Evolutionary conservation across 2,888 invertebrate genomes (phyloP).

Genomic region (Archips crataeganus): DNA sequence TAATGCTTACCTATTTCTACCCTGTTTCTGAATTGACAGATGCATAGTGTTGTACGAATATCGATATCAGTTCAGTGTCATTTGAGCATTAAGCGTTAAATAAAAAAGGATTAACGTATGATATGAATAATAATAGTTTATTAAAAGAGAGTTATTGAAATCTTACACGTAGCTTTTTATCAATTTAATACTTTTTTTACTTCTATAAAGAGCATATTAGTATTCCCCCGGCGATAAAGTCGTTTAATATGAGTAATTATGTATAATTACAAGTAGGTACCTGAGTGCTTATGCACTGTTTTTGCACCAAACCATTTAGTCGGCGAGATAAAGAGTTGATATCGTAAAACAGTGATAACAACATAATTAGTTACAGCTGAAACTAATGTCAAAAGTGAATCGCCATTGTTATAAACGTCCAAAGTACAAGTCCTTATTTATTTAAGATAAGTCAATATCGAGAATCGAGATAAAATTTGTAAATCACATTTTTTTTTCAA

Average conservation of each 20-base stretch:
- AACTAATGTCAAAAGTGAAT: background rate
- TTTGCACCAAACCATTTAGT: conserved; percentile 19
- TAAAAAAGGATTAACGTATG: too few species aligned
- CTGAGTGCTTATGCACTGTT: conserved; percentile 6
- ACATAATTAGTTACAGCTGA: background rate
- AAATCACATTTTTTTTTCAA: too few species aligned
- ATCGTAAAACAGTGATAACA: conserved; percentile 12
- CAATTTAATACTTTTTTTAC: too few species aligned
- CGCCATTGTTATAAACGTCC: background rate
- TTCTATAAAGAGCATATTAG: background rate
- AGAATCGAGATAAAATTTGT: too few species aligned
- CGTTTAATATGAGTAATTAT: background rate
- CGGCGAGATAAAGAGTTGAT: conserved; percentile 10
- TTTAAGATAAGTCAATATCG: too few species aligned
- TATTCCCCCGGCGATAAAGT: background rate
- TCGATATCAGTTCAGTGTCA: background rate
- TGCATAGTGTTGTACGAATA: background rate
- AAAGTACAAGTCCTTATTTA: background rate
- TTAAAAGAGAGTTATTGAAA: too few species aligned
- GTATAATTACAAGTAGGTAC: background rate
- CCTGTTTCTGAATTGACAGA: background rate
- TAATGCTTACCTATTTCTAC: background rate
- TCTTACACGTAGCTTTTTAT: too few species aligned
- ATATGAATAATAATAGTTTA: too few species aligned
- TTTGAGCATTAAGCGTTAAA: too few species aligned